Percentiles rank a stretch among this genome's conserved stretches.
Conservation (phyloP, 2,113 vertebrate species). For the Podocnemis expansa region DNA sequence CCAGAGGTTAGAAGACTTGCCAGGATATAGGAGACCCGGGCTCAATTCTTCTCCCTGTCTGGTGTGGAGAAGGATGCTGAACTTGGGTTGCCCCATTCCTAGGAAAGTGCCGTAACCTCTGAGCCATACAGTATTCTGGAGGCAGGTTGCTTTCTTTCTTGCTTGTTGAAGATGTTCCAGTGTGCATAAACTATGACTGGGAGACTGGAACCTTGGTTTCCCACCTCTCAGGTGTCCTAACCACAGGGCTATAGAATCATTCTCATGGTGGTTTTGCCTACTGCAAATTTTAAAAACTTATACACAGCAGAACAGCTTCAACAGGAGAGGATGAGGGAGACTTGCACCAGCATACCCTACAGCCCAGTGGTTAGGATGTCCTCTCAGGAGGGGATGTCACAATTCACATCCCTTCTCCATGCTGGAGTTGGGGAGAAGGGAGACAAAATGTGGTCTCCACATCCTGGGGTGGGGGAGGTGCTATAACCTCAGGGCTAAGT, state of each 20-base stretch:
- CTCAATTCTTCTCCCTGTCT: background rate
- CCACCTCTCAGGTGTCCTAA: background rate
- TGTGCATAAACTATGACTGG: background rate
- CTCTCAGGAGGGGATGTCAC: no score
- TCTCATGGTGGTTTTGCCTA: no score
- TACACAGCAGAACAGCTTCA: no score
- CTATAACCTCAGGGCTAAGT: background rate
- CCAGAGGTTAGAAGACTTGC: background rate
- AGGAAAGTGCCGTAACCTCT: background rate
- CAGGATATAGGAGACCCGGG: background rate
- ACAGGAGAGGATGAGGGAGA: no score
- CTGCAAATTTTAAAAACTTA: no score
- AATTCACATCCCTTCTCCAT: no score
- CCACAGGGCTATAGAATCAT: no score
- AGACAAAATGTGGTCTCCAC: no score
- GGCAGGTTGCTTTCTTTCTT: background rate
- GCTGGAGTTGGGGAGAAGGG: no score
- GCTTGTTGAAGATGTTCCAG: background rate
- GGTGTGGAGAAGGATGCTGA: background rate
- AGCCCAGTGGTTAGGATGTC: no score
- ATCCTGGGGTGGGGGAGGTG: no score
- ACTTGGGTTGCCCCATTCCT: background rate
- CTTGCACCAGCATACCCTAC: no score
- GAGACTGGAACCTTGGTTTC: background rate
- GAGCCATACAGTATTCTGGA: background rate